Conservation (phyloP, 2,113 vertebrate species). For the Zingel zingel region DNA sequence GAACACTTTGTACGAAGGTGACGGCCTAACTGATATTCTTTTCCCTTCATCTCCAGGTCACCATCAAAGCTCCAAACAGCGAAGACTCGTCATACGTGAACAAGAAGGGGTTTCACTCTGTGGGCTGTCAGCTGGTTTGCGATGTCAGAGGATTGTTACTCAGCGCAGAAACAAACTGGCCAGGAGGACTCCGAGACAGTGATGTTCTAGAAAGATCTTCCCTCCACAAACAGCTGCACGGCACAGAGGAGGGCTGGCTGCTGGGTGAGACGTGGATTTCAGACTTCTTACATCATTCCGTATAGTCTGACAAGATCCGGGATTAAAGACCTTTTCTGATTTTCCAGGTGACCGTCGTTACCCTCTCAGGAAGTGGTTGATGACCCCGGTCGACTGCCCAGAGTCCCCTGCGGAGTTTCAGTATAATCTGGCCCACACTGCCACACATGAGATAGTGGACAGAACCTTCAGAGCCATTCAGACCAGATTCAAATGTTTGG, state of each 20-base stretch:
- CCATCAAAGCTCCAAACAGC: conserved; percentile 96
- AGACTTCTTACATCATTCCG: background rate
- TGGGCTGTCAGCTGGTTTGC: conserved; percentile 94
- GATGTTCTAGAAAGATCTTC: conserved; percentile 88
- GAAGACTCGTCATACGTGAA: conserved; percentile 95
- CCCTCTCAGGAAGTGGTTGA: conserved; percentile 90
- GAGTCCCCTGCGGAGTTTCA: conserved; percentile 89
- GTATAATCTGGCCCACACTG: conserved; percentile 92
- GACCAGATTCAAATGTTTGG: conserved; percentile 93
- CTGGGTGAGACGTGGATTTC: conserved; percentile 86
- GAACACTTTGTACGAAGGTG: background rate
- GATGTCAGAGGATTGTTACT: conserved; percentile 91
- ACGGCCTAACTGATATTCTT: background rate
- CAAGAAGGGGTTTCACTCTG: conserved; percentile 93
- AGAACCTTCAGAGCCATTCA: conserved; percentile 91
- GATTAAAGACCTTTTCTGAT: background rate
- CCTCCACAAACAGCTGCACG: conserved; percentile 84
- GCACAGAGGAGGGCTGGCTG: conserved; percentile 90
- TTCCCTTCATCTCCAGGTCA: conserved; percentile 80
- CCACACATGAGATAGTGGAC: conserved; percentile 92
- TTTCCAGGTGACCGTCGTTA: conserved; percentile 90
- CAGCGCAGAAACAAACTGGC: conserved; percentile 93
- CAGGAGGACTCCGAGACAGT: conserved; percentile 89
- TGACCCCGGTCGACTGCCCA: conserved; percentile 91
- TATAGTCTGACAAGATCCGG: background rate